phyloP scores from a whole-genome alignment of 2,888 invertebrate species.

The Azorinus chamasolen region DNA sequence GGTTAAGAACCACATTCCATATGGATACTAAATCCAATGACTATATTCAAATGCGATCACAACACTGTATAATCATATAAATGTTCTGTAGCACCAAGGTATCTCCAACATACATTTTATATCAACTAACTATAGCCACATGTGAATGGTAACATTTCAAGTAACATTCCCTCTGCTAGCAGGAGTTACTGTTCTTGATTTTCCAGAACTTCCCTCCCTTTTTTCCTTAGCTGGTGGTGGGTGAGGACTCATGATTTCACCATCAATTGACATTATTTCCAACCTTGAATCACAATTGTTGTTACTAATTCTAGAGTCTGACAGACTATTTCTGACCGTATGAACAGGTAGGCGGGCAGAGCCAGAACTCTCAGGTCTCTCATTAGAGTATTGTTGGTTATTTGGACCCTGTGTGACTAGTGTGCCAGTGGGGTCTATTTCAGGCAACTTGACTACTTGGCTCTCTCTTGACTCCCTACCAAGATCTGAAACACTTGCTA shows the following conservation, averaged over 20 bases:
- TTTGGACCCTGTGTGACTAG: slow-evolving; percentile 76
- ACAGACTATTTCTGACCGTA: slow-evolving; percentile 58
- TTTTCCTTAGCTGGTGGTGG: slow-evolving; percentile 62
- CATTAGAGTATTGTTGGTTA: slow-evolving; percentile 47
- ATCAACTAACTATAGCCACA: too few relatives aligned
- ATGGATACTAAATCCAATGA: too few relatives aligned
- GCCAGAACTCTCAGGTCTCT: slow-evolving; percentile 47
- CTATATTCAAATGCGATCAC: too few relatives aligned
- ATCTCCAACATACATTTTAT: too few relatives aligned
- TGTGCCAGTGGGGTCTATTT: slow-evolving; percentile 75
- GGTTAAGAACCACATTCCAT: too few relatives aligned
- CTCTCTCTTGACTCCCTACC: slow-evolving; percentile 43
- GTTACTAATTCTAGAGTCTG: slow-evolving; percentile 49
- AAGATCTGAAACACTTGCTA: slow-evolving; percentile 43
- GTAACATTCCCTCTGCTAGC: slow-evolving; percentile 12
- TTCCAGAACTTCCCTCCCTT: slow-evolving; percentile 32
- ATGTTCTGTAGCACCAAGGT: too few relatives aligned
- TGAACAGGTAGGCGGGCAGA: slow-evolving; percentile 42
- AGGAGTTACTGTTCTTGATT: slow-evolving; percentile 52
- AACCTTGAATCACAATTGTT: slow-evolving; percentile 51
- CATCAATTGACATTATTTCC: slow-evolving; percentile 68
- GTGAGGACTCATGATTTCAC: slow-evolving; percentile 64
- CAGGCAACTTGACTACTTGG: slow-evolving; percentile 72
- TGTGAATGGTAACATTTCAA: background rate
- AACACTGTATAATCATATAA: too few relatives aligned